These are phyloP conservation scores for Palaemon carinicauda DNA, from an alignment of 1,140 invertebrate species.

Conservation along the genomic window DNA sequence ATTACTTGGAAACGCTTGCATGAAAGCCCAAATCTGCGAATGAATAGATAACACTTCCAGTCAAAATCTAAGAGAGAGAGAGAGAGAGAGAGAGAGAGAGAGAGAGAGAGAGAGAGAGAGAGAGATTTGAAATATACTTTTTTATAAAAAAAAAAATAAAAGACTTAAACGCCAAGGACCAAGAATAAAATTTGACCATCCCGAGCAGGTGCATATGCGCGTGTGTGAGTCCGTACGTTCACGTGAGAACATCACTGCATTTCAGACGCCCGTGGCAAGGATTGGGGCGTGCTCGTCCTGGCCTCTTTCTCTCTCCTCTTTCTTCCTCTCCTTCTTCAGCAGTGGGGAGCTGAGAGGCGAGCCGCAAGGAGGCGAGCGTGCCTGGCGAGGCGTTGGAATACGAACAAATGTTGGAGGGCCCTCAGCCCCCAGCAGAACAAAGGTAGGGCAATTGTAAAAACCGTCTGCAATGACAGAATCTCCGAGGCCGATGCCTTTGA, in stretches of 20 bases:
- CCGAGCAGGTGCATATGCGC: too few species aligned
- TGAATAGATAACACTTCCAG: too few species aligned
- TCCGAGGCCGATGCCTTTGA: background rate
- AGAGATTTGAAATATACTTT: background rate
- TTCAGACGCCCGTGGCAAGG: too few species aligned
- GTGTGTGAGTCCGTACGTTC: too few species aligned
- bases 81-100: background rate
- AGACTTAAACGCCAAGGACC: too few species aligned
- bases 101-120: background rate
- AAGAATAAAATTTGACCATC: too few species aligned
- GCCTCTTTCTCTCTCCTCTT: background rate
- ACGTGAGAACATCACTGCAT: too few species aligned
- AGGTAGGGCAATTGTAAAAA: constrained; percentile 4
- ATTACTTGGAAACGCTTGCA: too few species aligned
- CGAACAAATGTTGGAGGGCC: background rate
- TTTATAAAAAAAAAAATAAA: too few species aligned
- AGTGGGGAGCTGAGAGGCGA: background rate
- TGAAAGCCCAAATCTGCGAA: too few species aligned
- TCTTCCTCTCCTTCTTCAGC: background rate
- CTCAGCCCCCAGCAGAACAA: constrained; percentile 4
- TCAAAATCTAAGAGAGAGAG: background rate
- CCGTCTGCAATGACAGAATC: constrained; percentile 2
- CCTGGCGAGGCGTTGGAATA: background rate
- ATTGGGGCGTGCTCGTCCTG: too few species aligned
- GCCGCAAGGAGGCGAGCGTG: background rate